Percentiles rank a stretch among this genome's conserved stretches.
Conservation (phyloP, 2,113 vertebrate genomes). For the Tragelaphus buxtoni region DNA sequence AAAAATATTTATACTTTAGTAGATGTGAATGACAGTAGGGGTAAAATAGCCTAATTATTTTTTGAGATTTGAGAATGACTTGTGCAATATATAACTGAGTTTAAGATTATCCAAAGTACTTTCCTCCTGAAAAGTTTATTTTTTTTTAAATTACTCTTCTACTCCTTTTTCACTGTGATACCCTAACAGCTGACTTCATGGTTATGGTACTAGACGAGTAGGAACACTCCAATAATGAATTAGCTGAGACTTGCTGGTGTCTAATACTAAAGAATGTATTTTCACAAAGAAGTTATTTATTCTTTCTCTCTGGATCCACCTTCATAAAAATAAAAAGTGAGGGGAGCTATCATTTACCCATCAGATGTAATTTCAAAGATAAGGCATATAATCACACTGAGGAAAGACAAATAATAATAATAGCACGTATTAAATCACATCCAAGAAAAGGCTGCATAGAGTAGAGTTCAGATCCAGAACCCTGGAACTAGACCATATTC, state of each 20-base stretch:
- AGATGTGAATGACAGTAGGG: not conserved
- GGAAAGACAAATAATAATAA: not conserved
- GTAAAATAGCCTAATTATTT: not conserved
- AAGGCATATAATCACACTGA: not conserved
- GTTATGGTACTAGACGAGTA: not conserved
- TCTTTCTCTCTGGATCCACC: not conserved
- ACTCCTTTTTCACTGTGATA: not conserved
- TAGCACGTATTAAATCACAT: not conserved
- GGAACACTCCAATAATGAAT: not conserved
- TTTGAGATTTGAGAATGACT: not conserved
- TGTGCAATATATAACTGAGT: not conserved
- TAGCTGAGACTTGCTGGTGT: not conserved
- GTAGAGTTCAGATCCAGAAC: not conserved
- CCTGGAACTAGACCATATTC: not conserved
- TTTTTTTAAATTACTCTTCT: not conserved
- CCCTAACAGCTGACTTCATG: not conserved
- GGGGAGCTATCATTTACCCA: not conserved
- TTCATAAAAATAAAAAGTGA: not conserved
- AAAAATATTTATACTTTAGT: not conserved
- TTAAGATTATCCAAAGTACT: not conserved
- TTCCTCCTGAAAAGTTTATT: not conserved
- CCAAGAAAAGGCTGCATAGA: not conserved
- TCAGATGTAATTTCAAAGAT: slow-evolving; percentile 14
- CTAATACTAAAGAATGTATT: not conserved
- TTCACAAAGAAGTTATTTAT: not conserved